Percentiles rank a stretch among this genome's conserved stretches.
Evolutionary conservation across 1,140 invertebrate species (phyloP).

Genomic region (Drosophila yakuba): DNA sequence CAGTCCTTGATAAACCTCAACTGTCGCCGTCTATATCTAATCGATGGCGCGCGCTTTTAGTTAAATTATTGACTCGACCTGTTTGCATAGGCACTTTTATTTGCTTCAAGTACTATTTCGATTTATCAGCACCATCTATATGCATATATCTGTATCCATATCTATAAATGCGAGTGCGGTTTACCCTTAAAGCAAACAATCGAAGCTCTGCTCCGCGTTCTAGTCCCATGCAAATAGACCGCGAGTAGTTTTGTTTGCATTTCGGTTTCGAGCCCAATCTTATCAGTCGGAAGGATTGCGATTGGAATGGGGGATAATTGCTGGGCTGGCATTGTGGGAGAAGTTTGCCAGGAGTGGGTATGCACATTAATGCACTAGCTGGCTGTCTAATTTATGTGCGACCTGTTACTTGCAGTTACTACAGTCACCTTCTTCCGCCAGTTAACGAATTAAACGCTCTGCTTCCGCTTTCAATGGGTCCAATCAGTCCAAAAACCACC

Average conservation of each 20-base stretch:
- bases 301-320: constrained; percentile 12
- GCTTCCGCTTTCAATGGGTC: constrained; percentile 66
- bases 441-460: constrained; percentile 67
- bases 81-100: constrained; percentile 56
- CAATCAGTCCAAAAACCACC: constrained; percentile 59
- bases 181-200: constrained; percentile 49
- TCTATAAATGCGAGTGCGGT: constrained; percentile 31
- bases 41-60: constrained; percentile 51
- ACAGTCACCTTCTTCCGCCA: constrained; percentile 38
- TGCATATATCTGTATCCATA: constrained; percentile 38
- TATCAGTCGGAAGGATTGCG: constrained; percentile 22
- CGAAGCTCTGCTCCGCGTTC: constrained; percentile 27
- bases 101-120: constrained; percentile 51
- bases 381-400: constrained; percentile 63
- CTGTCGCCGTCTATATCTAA: constrained; percentile 57
- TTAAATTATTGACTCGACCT: constrained; percentile 64
- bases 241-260: constrained; percentile 53
- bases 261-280: constrained; percentile 48
- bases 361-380: constrained; percentile 40
- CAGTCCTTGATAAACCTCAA: constrained; percentile 40
- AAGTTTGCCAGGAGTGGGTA: constrained; percentile 5
- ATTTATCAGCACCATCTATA: constrained; percentile 44
- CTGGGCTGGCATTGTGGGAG: constrained; percentile 5
- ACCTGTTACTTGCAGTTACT: constrained; percentile 54
- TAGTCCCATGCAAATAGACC: constrained; percentile 59